Percentiles rank a stretch among this genome's conserved stretches.
Evolutionary conservation across 2,888 invertebrate genomes (phyloP).

Genomic region (Troides aeacus): DNA sequence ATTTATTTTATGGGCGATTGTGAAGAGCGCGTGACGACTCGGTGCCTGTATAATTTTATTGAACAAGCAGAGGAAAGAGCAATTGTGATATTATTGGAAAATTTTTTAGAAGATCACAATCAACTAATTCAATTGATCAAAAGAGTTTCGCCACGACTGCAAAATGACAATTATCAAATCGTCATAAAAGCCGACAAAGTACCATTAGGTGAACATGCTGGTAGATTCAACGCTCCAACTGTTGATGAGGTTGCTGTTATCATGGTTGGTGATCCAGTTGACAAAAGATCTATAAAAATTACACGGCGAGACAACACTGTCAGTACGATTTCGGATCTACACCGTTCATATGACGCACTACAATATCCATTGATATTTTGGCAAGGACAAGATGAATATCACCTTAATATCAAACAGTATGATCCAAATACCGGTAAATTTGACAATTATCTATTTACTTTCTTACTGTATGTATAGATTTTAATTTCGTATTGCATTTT

Average conservation of each 20-base stretch:
- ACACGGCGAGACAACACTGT: slow-evolving; percentile 8
- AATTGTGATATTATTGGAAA: slow-evolving; percentile 10
- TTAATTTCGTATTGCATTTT: too few species aligned
- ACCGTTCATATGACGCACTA: background rate
- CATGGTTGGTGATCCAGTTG: slow-evolving; percentile 41
- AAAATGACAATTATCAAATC: slow-evolving; percentile 30
- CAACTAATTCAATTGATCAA: slow-evolving; percentile 27
- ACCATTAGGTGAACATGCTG: slow-evolving; percentile 25
- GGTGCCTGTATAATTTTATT: slow-evolving; percentile 25
- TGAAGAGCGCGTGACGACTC: slow-evolving; percentile 14
- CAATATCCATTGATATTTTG: too few species aligned
- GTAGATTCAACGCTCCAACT: slow-evolving; percentile 34
- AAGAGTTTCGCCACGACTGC: slow-evolving; percentile 20
- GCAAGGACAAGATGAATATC: too few species aligned
- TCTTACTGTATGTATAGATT: too few species aligned
- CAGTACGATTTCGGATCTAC: slow-evolving; percentile 3
- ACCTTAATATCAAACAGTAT: background rate
- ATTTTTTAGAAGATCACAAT: slow-evolving; percentile 32
- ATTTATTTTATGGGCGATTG: slow-evolving; percentile 5
- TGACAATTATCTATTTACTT: background rate
- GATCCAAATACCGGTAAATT: slow-evolving; percentile 7
- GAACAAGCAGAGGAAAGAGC: slow-evolving; percentile 28
- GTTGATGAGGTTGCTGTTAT: slow-evolving; percentile 42
- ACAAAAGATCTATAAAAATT: slow-evolving; percentile 27
- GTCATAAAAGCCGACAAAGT: slow-evolving; percentile 33